A percentile compares a stretch with the other conserved stretches of the same genome.
Conservation (phyloP, 2,113 vertebrate genomes). For the Rhynchopsitta pachyrhyncha region DNA sequence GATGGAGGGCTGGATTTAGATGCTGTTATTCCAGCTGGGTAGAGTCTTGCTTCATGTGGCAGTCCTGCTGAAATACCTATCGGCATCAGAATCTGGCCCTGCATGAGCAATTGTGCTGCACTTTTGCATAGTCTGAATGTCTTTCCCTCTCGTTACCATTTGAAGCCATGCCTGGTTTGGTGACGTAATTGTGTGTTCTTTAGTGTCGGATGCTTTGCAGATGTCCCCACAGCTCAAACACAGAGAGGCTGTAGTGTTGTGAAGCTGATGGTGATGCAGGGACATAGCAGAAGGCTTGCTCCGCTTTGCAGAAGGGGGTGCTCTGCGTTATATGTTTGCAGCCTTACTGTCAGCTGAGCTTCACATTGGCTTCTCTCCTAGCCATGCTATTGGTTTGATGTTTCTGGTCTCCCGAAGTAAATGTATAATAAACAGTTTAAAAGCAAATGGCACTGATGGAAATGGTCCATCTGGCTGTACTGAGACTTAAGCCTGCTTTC, state of each 20-base stretch:
- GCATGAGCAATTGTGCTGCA: neutral
- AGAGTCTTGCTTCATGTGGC: neutral
- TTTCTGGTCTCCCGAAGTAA: neutral
- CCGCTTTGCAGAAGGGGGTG: neutral
- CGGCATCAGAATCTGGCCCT: neutral
- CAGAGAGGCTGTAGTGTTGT: neutral
- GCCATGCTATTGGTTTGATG: neutral
- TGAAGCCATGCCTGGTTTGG: neutral
- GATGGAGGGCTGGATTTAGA: neutral
- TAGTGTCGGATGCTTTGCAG: neutral
- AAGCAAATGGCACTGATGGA: neutral
- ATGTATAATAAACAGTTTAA: neutral
- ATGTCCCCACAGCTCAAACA: fast-evolving
- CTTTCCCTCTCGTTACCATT: neutral
- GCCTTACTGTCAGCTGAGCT: neutral
- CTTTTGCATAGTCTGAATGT: neutral
- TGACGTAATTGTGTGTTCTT: neutral
- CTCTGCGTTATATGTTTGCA: neutral
- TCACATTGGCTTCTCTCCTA: neutral
- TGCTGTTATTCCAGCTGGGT: neutral
- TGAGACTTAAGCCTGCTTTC: conserved; percentile 19
- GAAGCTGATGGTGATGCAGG: fast-evolving
- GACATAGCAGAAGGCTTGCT: neutral
- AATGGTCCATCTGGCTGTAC: neutral
- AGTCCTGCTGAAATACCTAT: neutral